Conservation (phyloP, 2,113 vertebrate species). For the Lagopus muta region DNA sequence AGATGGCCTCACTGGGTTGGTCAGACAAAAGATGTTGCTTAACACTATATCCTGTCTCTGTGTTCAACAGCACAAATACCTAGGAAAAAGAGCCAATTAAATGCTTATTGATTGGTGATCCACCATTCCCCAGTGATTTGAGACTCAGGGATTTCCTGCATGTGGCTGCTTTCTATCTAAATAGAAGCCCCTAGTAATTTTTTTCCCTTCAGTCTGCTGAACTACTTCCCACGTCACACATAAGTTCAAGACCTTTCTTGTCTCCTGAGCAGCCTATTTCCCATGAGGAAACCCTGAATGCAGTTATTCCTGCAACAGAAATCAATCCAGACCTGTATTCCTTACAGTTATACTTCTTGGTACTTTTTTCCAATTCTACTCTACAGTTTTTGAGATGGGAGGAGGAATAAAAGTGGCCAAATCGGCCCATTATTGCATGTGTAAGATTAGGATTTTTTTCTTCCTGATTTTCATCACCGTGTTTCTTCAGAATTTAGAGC, state of each 20-base stretch:
- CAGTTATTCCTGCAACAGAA: not conserved
- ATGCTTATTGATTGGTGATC: not conserved
- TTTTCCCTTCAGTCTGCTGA: not conserved
- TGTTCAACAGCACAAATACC: not conserved
- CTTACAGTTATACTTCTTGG: not conserved
- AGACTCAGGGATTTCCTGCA: rapidly evolving
- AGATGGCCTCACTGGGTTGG: not conserved
- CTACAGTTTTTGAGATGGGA: not conserved
- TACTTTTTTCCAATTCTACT: not conserved
- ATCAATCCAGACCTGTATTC: rapidly evolving
- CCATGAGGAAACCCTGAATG: not conserved
- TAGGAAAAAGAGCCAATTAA: not conserved
- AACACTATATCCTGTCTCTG: rapidly evolving
- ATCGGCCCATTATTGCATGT: not conserved
- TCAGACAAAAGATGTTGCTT: not conserved
- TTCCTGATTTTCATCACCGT: not conserved
- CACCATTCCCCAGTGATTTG: rapidly evolving
- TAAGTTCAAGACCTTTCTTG: not conserved
- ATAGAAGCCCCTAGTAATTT: not conserved
- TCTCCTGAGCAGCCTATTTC: not conserved
- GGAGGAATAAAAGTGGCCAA: rapidly evolving
- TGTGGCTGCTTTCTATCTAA: rapidly evolving
- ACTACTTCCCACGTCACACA: not conserved
- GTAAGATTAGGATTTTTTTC: not conserved
- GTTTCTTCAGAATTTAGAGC: not conserved